A percentile compares a stretch with the other conserved stretches of the same genome.
phyloP scores from a whole-genome alignment of 2,888 invertebrate genomes.

The Drosophila rellima region DNA sequence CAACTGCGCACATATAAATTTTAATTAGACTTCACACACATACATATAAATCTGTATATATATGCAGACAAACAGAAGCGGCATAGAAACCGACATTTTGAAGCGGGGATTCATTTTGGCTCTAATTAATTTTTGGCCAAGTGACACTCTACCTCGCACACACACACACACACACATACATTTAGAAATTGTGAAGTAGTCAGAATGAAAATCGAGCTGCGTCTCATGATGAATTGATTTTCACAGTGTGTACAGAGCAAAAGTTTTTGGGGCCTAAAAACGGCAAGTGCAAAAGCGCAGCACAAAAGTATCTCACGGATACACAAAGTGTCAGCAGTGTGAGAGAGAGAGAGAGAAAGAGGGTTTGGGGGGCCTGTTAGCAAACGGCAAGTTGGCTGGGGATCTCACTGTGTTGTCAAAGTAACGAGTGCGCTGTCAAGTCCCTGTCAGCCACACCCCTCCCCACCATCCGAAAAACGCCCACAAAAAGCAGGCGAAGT shows the following conservation, averaged over 20 bases:
- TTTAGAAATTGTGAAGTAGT: constrained; percentile 10
- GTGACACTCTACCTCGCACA: constrained; percentile 58
- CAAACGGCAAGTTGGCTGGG: constrained; percentile 7
- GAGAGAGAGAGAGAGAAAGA: not conserved
- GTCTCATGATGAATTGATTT: constrained; percentile 73
- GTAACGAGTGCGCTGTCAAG: constrained; percentile 78
- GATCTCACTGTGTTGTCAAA: constrained; percentile 66
- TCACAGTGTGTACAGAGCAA: constrained; percentile 50
- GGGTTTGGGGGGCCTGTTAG: constrained; percentile 1
- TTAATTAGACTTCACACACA: constrained; percentile 65
- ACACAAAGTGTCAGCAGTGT: constrained; percentile 47
- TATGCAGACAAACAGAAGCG: constrained; percentile 16
- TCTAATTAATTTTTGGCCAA: constrained; percentile 79
- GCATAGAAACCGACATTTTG: constrained; percentile 63
- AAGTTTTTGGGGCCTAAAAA: constrained; percentile 51
- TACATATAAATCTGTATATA: constrained; percentile 3
- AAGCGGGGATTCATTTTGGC: constrained; percentile 60
- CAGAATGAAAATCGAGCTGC: constrained; percentile 48
- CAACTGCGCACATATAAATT: constrained; percentile 78
- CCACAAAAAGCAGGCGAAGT: constrained; percentile 30
- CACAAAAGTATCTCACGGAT: constrained; percentile 73
- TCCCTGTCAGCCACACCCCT: constrained; percentile 67
- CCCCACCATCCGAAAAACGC: not conserved
- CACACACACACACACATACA: constrained; percentile 6
- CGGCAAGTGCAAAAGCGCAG: constrained; percentile 75